Evolutionary conservation across 2,888 invertebrate species (phyloP).

Genomic region (Sepiola atlantica): DNA sequence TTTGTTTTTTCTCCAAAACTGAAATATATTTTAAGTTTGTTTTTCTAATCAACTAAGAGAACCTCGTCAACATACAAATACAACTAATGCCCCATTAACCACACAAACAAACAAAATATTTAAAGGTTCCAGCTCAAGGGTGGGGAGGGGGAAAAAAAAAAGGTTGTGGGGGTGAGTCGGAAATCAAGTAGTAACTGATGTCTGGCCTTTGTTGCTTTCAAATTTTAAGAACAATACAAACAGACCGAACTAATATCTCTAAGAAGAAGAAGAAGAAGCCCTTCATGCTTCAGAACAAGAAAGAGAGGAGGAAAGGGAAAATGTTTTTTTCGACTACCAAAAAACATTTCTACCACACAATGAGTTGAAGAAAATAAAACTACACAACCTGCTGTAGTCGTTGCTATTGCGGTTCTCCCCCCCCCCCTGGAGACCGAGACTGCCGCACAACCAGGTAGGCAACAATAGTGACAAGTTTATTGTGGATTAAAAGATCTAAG

Average conservation of each 20-base stretch:
- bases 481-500: not conserved
- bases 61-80: not conserved
- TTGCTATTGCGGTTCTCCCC: not conserved
- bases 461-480: not conserved
- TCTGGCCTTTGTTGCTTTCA: constrained; percentile 20
- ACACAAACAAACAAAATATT: not conserved
- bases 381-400: constrained; percentile 20
- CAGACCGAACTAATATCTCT: not conserved
- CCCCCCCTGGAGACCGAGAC: not conserved
- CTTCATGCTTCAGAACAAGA: not conserved
- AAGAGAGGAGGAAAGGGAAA: not conserved
- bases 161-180: too few relatives aligned
- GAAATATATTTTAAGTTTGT: not conserved
- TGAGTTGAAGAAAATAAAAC: not conserved
- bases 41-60: not conserved
- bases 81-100: not conserved
- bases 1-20: not conserved
- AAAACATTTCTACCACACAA: not conserved
- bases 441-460: not conserved
- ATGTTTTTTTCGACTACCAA: not conserved
- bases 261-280: not conserved
- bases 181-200: constrained; percentile 15
- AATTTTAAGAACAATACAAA: not conserved
- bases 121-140: not conserved
- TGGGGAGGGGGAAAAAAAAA: not conserved